Evolutionary conservation across 2,113 vertebrate species (phyloP), one percentile per base, ranked within the genome.

Genomic region (Ictidomys tridecemlineatus): DNA sequence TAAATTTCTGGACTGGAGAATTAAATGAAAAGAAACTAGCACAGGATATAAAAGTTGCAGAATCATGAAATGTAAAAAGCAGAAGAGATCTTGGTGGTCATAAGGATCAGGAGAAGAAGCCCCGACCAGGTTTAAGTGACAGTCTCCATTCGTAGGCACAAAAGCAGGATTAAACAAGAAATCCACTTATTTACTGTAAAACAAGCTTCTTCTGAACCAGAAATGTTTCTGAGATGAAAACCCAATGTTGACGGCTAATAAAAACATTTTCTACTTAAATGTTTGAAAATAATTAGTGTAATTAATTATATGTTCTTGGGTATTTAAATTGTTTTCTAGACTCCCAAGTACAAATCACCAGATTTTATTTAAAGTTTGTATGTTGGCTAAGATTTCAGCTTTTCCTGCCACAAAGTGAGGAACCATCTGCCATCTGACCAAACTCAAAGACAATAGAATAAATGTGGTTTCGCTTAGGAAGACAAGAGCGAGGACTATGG

Each of bases 161-260:
- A 65, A 92, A 80, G 61, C 16, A 87, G 14, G 53, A 28, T 80
- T 87, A 77, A 72, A 74, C 91, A 32, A 48, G 37, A 95, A 51
- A 8, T 56, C 2, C 18, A 13, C 30, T 80, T 85, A 34, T 37
- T 89, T 89, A 70, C 4, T 16, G 4, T 42, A 26, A 67, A 79
- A 70, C 20, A 89, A 94, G 63, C 89, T 88, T 53, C 20, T 56
- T 76, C 48, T 20, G 18, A 92, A 91, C 30, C 18, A 72, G 87
- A 97, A 86, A 74, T 77, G n/a, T 11, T 83, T 91, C 34, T 88
- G 53, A 89, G 82, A 53, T 39, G 24, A 95, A 95, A 95, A 90
- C 1, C 32, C 34, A 84, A 85, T 89, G 39, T 78, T 96, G 34
- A 85, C 2, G 53, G 65, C 4, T 42, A 78, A 88, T 39, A 92